Evolutionary conservation across 2,113 vertebrate species (phyloP).

Genomic region (Anthoscopus minutus): DNA sequence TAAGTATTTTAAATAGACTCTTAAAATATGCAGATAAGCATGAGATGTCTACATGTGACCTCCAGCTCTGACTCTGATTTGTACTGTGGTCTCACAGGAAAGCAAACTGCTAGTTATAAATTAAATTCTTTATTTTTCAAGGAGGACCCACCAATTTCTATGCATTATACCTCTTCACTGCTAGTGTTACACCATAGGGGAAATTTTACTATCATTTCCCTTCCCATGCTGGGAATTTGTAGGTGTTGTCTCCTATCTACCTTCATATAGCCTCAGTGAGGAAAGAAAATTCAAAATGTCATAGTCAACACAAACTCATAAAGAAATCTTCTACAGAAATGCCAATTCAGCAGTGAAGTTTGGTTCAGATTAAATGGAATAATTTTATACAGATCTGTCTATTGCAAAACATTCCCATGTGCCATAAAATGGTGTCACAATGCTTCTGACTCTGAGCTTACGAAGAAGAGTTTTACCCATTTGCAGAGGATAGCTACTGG

Average conservation of each 20-base stretch:
- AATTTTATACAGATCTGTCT: neutral
- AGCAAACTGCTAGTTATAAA: neutral
- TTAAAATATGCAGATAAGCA: neutral
- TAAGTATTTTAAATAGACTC: neutral
- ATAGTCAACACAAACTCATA: neutral
- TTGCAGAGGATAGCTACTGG: neutral
- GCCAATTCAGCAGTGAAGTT: neutral
- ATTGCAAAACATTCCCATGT: neutral
- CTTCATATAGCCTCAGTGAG: neutral
- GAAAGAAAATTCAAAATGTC: neutral
- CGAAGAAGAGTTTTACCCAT: neutral
- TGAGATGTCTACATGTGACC: fast-evolving
- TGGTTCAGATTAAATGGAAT: neutral
- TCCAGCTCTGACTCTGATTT: neutral
- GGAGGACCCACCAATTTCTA: neutral
- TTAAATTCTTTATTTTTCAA: neutral
- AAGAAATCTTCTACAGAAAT: neutral
- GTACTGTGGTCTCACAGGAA: neutral
- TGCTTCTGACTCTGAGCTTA: neutral
- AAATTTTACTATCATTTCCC: neutral
- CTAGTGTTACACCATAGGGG: neutral
- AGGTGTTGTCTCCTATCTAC: neutral
- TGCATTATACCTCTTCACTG: neutral
- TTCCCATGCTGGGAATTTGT: neutral
- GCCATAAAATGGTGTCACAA: neutral